Conservation (phyloP, 2,113 vertebrate species). For the Dendrocopos noguchii region DNA sequence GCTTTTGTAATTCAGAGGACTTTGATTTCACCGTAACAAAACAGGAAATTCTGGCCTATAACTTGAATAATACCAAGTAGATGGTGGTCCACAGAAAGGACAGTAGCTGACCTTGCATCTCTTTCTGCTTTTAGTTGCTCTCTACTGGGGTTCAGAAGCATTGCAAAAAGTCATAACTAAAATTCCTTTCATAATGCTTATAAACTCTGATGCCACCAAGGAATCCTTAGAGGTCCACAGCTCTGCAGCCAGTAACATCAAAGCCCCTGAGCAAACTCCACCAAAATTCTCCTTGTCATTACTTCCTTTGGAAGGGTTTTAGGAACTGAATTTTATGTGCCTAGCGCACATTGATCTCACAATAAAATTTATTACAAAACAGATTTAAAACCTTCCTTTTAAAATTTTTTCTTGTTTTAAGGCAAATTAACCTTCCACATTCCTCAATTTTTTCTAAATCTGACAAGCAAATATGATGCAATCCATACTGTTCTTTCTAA, state of each 20-base stretch:
- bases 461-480: background rate
- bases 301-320: background rate
- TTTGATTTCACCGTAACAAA: background rate
- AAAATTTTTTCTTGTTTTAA: background rate
- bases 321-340: background rate
- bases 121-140: background rate
- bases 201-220: background rate
- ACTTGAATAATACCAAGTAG: background rate
- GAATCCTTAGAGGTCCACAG: background rate
- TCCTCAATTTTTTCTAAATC: background rate
- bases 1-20: background rate
- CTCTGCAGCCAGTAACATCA: background rate
- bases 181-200: background rate
- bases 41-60: background rate
- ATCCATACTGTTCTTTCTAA: background rate
- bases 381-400: background rate
- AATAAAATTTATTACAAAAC: background rate
- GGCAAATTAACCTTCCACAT: background rate
- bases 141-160: background rate
- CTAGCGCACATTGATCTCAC: background rate
- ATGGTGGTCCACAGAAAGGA: background rate
- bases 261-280: background rate
- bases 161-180: background rate
- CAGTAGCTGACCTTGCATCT: background rate
- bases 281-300: background rate